These are phyloP conservation scores for Taeniopygia guttata DNA, from an alignment of 2,797 vertebrate species.

Conservation along the genomic window DNA sequence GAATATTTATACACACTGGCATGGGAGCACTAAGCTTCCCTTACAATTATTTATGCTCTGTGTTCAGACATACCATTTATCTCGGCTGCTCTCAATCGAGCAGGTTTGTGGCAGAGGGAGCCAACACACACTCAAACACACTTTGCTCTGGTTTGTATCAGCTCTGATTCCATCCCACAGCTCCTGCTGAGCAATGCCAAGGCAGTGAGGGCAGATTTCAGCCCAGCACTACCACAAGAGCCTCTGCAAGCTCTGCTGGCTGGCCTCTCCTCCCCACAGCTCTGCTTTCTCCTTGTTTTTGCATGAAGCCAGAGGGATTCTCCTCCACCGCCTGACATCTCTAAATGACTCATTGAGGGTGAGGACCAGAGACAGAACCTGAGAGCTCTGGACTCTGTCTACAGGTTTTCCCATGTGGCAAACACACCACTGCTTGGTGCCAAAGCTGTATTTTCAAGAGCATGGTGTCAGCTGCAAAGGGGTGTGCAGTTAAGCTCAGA, in stretches of 20 bases:
- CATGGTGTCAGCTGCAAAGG: neutral
- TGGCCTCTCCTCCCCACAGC: neutral
- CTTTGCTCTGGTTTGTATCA: neutral
- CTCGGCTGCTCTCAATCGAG: neutral
- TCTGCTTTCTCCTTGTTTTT: neutral
- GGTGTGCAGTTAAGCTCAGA: neutral
- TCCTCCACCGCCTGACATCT: neutral
- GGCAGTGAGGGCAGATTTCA: neutral
- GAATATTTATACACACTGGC: slow-evolving; percentile 30
- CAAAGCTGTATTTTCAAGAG: neutral
- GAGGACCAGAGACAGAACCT: neutral
- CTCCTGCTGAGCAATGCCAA: neutral
- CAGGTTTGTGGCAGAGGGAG: neutral
- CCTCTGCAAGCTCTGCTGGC: accelerated
- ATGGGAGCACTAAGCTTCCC: neutral
- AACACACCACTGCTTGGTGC: accelerated
- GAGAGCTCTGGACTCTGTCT: neutral
- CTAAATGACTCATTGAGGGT: neutral
- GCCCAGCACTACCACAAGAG: neutral
- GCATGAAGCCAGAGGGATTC: neutral
- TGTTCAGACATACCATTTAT: neutral
- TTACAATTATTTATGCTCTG: neutral
- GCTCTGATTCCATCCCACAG: neutral
- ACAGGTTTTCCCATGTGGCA: neutral
- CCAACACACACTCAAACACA: accelerated